Percentiles rank a stretch among this genome's conserved stretches.
These are phyloP conservation scores for Calephelis perditalis DNA, from an alignment of 2,888 invertebrate species.

Conservation along the genomic window DNA sequence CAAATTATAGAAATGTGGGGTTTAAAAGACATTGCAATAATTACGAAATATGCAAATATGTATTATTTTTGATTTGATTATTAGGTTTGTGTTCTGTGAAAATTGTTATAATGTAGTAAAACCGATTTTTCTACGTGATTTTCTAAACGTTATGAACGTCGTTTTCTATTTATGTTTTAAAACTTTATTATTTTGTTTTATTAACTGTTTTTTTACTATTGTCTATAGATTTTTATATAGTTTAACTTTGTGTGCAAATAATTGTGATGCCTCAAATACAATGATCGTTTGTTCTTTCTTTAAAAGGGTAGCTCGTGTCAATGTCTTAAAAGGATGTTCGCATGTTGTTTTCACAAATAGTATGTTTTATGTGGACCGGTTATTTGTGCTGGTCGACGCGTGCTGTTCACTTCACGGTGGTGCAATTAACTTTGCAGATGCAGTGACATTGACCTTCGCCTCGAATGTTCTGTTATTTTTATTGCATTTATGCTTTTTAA, in stretches of 20 bases:
- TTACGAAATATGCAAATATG: too few relatives aligned
- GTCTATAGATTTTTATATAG: too few relatives aligned
- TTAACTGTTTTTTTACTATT: too few relatives aligned
- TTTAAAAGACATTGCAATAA: too few relatives aligned
- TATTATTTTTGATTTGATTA: too few relatives aligned
- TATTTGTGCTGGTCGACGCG: conserved; percentile 38
- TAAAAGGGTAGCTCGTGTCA: conserved; percentile 25
- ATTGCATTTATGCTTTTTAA: neutral
- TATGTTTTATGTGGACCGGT: conserved; percentile 38
- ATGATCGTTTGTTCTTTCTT: neutral
- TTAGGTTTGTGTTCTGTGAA: too few relatives aligned
- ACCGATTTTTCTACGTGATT: too few relatives aligned
- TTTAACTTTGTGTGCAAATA: neutral
- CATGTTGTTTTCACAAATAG: conserved; percentile 36
- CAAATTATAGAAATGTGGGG: too few relatives aligned
- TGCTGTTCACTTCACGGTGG: conserved; percentile 35
- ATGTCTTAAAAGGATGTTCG: conserved; percentile 31
- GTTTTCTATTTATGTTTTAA: too few relatives aligned
- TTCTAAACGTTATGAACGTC: too few relatives aligned
- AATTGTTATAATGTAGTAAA: too few relatives aligned
- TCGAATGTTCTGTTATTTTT: conserved; percentile 19
- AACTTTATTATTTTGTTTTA: too few relatives aligned
- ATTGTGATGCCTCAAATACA: neutral
- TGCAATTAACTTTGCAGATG: conserved; percentile 40
- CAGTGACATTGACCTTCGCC: conserved; percentile 40